Base-by-base conservation (phyloP, 2,888 invertebrate species). In the Crossocerus cetratus region DNA sequence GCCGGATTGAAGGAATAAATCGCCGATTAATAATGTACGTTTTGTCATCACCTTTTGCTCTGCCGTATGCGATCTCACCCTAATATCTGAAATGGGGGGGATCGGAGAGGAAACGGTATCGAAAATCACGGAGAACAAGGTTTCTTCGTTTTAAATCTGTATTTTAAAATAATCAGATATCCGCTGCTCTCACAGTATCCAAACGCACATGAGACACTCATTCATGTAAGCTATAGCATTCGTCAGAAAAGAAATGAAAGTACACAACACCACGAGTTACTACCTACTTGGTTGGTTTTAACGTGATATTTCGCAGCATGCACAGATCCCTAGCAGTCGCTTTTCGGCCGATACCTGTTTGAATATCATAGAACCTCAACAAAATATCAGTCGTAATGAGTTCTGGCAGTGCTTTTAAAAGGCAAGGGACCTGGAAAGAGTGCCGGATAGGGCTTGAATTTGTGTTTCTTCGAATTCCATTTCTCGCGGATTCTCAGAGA, bases 321-420 rank as follows among this genome's bases (percentile, higher is more conserved):
- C 97, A 97, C 70, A 98, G 91, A 90, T 97, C 97, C 85, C 96
- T 93, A 0, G 97, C 96, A 65, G 97, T 96, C 69, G 96, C 94
- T 87, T 96, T 96, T 67, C 97, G 93, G 0, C 98, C 97, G 65
- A 93, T 92, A 20, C 93, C 90, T 20, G 94, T 94, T 61, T 94
- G 93, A 59, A 97, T 92, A 90, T 97, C 97, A 89, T 98, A 96
- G 73, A 96, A 91, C 85, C 95, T 93, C 60, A 96, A 91, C 72
- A 96, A 92, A 65, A 96, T 91, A 76, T 94, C 93, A 74, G 94
- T 95, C 75, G 93, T 94, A 86, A 96, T 96, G 81, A 94, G 92
- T 83, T 96, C 95, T 0, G 96, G 96, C 62, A 96, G 91, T 58
- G 95, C 94, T 89, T 96, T 96, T 68, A 98, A 92, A 76, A 98